Evolutionary conservation across 2,888 invertebrate species (phyloP).

Genomic region (Onchidella celtica): DNA sequence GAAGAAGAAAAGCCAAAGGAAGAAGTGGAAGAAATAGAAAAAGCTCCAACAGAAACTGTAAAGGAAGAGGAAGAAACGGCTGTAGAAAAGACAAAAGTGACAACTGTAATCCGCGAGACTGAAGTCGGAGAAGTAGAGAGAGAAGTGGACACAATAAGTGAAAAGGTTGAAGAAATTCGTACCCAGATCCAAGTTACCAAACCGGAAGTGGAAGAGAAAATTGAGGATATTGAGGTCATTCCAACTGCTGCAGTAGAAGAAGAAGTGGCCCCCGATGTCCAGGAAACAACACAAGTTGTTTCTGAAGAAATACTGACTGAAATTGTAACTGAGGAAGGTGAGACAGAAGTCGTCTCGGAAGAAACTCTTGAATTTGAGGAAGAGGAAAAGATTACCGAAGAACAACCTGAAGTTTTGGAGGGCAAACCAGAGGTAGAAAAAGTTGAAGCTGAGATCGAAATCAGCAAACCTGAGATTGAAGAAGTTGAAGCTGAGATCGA

Average conservation of each 20-base stretch:
- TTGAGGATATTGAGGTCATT: constrained; percentile 46
- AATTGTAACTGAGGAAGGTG: constrained; percentile 52
- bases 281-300: constrained; percentile 45
- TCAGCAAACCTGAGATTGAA: constrained; percentile 48
- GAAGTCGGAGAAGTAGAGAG: too few species aligned
- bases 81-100: too few species aligned
- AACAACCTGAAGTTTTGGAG: constrained; percentile 38
- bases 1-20: constrained; percentile 76
- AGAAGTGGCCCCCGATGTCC: constrained; percentile 34
- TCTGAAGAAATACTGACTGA: constrained; percentile 83
- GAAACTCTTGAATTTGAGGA: constrained; percentile 83
- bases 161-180: constrained; percentile 27
- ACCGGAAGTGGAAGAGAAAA: constrained; percentile 47
- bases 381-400: constrained; percentile 83
- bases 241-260: constrained; percentile 38
- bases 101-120: too few species aligned
- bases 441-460: constrained; percentile 59
- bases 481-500: constrained; percentile 48
- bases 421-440: constrained; percentile 73
- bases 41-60: too few species aligned
- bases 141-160: too few species aligned
- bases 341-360: too few species aligned
- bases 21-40: too few species aligned
- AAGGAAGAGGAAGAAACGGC: too few species aligned
- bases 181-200: constrained; percentile 30